Base-by-base conservation (phyloP, 92 coral and sea anemone species). In the Galaxea fascicularis region DNA sequence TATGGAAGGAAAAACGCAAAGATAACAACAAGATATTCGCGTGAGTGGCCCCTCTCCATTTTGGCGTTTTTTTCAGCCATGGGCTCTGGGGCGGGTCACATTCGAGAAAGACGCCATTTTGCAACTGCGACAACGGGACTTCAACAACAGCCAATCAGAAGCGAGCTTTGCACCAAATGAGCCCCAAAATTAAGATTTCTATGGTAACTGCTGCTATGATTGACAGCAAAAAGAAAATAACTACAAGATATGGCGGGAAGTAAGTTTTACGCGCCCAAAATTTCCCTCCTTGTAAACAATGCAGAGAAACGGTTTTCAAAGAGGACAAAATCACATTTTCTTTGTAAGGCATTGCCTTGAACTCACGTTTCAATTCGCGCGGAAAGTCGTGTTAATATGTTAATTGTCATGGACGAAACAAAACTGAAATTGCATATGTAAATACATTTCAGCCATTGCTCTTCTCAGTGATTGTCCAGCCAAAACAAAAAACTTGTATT, bases 61-160 rank as follows among this genome's bases (percentile, higher is more conserved):
- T 88, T 94, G 95, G 90, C 77, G 95, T 85, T 87, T 92, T 91
- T 91, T 88, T 84, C 92, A 84, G 92, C 92, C 90, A 88, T 94
- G 95, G 98, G 98, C 95, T 87, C 73, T 96, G 99, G 99, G 99
- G 99, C 99, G 99, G 98, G 99, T 89, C 99, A 91, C 89, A 83
- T 89, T 92, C 95, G 89, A 76, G 86, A 89, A 92, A 82, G 97
- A 93, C 95, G 98, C 98, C 98, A 95, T 95, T 87, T 95, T 95
- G 98, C 90, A 86, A 92, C 74, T 87, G 91, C 94, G 94, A 91
- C 94, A 91, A 91, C 94, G 84, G 83, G 79, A 79, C 87, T 91
- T 88, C 90, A 91, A 39, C 80, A 62, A 84, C 85, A 85, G 53
- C 94, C 94, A 91, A 91, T 91, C 94, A 91, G 54, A 79, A 57